Percentiles rank a stretch among this genome's conserved stretches.
Conservation (phyloP, 2,113 vertebrate species). For the Brevimyrus niger region DNA sequence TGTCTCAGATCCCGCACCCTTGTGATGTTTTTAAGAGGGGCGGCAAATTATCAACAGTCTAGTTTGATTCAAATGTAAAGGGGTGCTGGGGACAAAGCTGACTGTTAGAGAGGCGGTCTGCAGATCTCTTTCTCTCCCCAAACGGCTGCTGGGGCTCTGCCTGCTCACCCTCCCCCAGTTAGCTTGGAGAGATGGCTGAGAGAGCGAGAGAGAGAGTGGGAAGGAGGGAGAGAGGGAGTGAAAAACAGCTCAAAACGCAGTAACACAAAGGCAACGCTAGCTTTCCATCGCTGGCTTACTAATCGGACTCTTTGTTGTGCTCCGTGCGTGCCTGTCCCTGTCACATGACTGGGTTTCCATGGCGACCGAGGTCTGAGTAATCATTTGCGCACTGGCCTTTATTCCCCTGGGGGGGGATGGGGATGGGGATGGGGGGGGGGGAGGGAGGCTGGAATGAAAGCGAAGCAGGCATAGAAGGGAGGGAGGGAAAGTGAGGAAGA, state of each 20-base stretch:
- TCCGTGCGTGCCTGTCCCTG: conserved; percentile 77
- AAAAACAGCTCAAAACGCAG: conserved; percentile 46
- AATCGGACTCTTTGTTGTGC: conserved; percentile 80
- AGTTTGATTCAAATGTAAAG: conserved; percentile 42
- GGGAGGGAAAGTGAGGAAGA: conserved; percentile 17
- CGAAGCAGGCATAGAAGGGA: conserved; percentile 33
- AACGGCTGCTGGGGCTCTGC: conserved; percentile 39
- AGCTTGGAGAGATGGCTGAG: conserved; percentile 23
- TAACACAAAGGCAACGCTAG: conserved; percentile 64
- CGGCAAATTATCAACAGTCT: conserved; percentile 32
- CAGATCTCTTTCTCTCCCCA: conserved; percentile 29
- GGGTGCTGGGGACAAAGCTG: conserved; percentile 48
- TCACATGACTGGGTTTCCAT: conserved; percentile 82
- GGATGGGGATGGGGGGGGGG: conserved; percentile 49
- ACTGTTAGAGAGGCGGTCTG: conserved; percentile 39
- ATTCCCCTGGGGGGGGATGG: conserved; percentile 72
- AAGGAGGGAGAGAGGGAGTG: conserved; percentile 41
- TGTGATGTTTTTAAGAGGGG: conserved; percentile 20
- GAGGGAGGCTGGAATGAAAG: conserved; percentile 31
- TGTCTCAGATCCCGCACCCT: background rate
- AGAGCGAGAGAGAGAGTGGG: background rate
- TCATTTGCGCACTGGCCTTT: conserved; percentile 97
- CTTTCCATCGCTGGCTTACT: conserved; percentile 69
- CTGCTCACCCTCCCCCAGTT: conserved; percentile 41
- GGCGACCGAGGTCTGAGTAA: conserved; percentile 91